Percentiles rank a stretch among this genome's conserved stretches.
Evolutionary conservation across 2,888 invertebrate genomes (phyloP).

Genomic region (Drosophila pseudotakahashii): DNA sequence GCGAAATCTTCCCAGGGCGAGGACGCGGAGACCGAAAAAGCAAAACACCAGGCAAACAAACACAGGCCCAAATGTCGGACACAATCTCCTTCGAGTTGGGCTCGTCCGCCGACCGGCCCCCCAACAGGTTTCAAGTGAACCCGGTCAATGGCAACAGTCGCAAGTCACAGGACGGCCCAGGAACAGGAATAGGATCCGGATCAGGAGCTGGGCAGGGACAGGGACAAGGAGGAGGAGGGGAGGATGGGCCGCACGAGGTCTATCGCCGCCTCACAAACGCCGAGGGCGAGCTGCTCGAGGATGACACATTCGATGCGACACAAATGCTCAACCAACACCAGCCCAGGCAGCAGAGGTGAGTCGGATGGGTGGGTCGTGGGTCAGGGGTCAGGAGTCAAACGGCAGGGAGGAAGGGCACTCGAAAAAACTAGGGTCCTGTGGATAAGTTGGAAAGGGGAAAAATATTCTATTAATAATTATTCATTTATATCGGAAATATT

Average conservation of each 20-base stretch:
- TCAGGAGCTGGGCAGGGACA: constrained; percentile 6
- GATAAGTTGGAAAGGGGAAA: not conserved
- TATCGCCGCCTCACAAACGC: constrained; percentile 82
- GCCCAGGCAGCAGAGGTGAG: constrained; percentile 81
- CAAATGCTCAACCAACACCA: constrained; percentile 81
- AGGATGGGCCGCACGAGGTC: constrained; percentile 77
- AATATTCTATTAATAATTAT: no score
- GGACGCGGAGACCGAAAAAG: constrained; percentile 4
- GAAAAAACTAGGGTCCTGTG: not conserved
- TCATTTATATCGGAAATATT: no score
- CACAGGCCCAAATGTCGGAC: constrained; percentile 78
- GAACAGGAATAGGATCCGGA: constrained; percentile 13
- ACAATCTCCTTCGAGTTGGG: constrained; percentile 82
- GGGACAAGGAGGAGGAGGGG: constrained; percentile 22
- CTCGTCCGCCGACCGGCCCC: constrained; percentile 81
- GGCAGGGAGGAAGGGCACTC: not conserved
- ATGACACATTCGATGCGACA: constrained; percentile 83
- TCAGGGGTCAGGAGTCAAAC: constrained; percentile 11
- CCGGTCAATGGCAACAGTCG: constrained; percentile 79
- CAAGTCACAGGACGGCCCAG: constrained; percentile 48
- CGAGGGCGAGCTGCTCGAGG: constrained; percentile 82
- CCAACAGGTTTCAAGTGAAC: constrained; percentile 84
- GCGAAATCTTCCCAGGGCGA: constrained; percentile 30
- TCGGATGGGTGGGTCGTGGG: constrained; percentile 6
- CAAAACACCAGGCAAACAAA: constrained; percentile 20